phyloP scores from a whole-genome alignment of 2,113 vertebrate species.

The Scytalopus superciliaris region DNA sequence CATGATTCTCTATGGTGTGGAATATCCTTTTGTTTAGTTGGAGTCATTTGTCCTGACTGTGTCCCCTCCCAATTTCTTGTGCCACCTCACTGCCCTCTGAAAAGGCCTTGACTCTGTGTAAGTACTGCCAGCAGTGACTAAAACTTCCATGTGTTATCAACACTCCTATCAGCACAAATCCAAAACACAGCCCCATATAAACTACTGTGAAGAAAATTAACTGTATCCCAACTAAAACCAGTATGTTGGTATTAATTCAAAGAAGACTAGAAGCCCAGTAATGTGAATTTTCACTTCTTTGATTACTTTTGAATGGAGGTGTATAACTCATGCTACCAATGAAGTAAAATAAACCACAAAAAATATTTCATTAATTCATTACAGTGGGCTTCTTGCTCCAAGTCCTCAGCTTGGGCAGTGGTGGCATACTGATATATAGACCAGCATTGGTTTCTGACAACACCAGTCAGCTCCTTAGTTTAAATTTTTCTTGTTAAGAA shows the following conservation, averaged over 20 bases:
- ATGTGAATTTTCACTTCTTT: not conserved
- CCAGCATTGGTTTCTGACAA: not conserved
- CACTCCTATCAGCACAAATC: not conserved
- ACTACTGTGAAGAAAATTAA: not conserved
- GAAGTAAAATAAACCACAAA: not conserved
- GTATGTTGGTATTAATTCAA: not conserved
- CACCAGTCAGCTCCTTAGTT: not conserved
- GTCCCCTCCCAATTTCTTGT: not conserved
- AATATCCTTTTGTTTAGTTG: not conserved
- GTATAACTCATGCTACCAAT: not conserved
- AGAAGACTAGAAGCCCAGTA: not conserved
- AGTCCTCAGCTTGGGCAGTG: not conserved
- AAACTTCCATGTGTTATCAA: not conserved
- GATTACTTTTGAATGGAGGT: not conserved
- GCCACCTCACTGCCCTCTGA: not conserved
- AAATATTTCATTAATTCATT: not conserved
- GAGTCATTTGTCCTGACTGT: not conserved
- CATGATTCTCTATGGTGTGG: rapidly evolving
- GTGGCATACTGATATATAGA: not conserved
- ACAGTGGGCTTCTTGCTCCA: not conserved
- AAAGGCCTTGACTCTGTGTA: not conserved
- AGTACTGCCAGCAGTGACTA: not conserved
- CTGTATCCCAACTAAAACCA: not conserved
- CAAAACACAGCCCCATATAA: not conserved
- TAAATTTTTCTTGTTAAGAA: not conserved